phyloP scores from a whole-genome alignment of 1,140 invertebrate genomes.

The Cheumatopsyche charites region DNA sequence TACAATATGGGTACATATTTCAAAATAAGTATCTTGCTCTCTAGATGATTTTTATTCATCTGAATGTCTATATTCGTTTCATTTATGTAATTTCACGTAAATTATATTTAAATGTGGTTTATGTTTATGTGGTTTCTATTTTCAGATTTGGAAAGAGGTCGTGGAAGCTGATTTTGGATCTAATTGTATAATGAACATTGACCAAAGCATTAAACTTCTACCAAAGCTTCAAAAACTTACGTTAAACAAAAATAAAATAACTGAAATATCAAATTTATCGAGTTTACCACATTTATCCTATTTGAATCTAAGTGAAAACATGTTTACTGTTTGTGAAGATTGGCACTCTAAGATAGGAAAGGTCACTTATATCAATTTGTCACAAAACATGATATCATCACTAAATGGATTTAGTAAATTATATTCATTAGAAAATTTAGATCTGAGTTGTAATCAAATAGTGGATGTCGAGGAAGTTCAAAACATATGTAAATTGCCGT shows the following conservation, averaged over 20 bases:
- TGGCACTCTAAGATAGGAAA: constrained; percentile 88
- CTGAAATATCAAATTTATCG: constrained; percentile 77
- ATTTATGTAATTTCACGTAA: neutral
- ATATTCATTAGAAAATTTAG: constrained; percentile 82
- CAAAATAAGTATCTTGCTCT: too few species aligned
- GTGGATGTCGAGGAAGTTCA: constrained; percentile 81
- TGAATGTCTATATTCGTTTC: too few species aligned
- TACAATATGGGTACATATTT: too few species aligned
- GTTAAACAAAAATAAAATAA: constrained; percentile 78
- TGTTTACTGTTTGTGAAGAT: constrained; percentile 70
- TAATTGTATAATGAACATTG: constrained; percentile 79
- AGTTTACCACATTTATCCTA: constrained; percentile 76
- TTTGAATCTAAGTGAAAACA: constrained; percentile 81
- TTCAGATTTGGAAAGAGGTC: constrained; percentile 71
- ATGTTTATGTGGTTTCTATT: constrained; percentile 38
- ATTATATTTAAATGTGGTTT: neutral
- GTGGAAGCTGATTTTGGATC: constrained; percentile 76
- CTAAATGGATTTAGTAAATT: constrained; percentile 81
- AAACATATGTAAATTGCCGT: constrained; percentile 79
- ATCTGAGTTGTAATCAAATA: constrained; percentile 87
- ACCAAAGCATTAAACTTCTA: constrained; percentile 80
- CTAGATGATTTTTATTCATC: too few species aligned
- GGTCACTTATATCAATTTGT: constrained; percentile 84
- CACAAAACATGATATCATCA: constrained; percentile 81
- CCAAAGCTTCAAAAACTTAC: constrained; percentile 76